phyloP scores from a whole-genome alignment of 1,140 invertebrate species.

The Dreissena polymorpha region DNA sequence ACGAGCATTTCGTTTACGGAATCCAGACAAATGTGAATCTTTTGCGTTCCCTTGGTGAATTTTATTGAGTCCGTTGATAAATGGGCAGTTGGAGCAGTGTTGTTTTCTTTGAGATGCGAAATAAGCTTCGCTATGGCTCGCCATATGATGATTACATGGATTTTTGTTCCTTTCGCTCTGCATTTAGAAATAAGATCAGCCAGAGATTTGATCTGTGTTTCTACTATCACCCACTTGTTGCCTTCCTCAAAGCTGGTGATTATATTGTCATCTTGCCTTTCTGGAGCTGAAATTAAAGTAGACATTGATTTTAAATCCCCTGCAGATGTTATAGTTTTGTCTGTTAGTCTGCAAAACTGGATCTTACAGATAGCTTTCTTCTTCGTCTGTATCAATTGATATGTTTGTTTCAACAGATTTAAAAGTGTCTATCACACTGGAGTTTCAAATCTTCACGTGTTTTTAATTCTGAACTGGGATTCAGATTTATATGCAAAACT shows the following conservation, averaged over 20 bases:
- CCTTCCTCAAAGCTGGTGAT: conserved; percentile 57
- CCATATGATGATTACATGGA: conserved; percentile 54
- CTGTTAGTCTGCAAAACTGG: too few relatives aligned
- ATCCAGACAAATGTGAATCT: not conserved
- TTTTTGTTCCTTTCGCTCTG: conserved; percentile 22
- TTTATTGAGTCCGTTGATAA: conserved; percentile 37
- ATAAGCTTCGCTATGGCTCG: conserved; percentile 15
- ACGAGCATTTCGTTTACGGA: not conserved
- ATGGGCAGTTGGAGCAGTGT: conserved; percentile 13
- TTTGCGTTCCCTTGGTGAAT: not conserved
- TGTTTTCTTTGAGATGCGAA: conserved; percentile 6
- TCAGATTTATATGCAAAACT: too few relatives aligned
- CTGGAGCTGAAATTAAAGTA: too few relatives aligned
- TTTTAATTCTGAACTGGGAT: too few relatives aligned
- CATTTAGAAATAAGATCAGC: conserved; percentile 37
- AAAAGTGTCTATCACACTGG: too few relatives aligned
- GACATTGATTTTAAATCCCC: too few relatives aligned
- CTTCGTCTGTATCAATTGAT: too few relatives aligned
- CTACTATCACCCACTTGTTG: conserved; percentile 41
- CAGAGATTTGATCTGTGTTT: conserved; percentile 41
- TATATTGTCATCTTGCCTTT: not conserved
- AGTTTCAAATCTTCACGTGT: too few relatives aligned
- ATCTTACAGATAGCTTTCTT: too few relatives aligned
- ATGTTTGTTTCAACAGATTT: too few relatives aligned
- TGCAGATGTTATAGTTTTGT: too few relatives aligned